Percentiles rank a stretch among this genome's conserved stretches.
Conservation (phyloP, 1,140 invertebrate species). For the Trialeurodes vaporariorum region DNA sequence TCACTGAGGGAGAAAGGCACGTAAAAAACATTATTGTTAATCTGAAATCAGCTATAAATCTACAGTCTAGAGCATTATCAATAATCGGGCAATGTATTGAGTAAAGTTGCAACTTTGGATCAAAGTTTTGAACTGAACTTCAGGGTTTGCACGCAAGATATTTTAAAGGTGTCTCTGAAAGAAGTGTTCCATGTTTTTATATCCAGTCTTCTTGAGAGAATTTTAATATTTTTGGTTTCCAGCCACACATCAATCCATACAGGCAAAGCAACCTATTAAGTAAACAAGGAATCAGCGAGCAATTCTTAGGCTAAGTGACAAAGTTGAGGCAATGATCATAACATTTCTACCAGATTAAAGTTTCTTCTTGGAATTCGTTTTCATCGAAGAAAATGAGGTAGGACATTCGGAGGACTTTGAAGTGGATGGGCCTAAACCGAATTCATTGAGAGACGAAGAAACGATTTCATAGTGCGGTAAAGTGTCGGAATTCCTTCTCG, state of each 20-base stretch:
- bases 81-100: no score
- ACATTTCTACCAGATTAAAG: not conserved
- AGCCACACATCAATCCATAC: not conserved
- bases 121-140: no score
- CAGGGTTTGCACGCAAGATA: no score
- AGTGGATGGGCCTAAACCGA: not conserved
- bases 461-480: not conserved
- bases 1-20: no score
- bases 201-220: no score
- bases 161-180: no score
- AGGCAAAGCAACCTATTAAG: not conserved
- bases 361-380: not conserved
- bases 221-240: not conserved
- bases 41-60: no score
- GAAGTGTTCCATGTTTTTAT: no score
- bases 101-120: no score
- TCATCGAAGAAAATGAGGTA: not conserved
- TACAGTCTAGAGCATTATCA: no score
- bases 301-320: not conserved
- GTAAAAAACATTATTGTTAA: no score
- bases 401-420: not conserved
- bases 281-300: not conserved
- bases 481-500: not conserved
- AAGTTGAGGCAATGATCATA: not conserved
- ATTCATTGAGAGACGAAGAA: not conserved